Percentiles rank a stretch among this genome's conserved stretches.
phyloP scores from a whole-genome alignment of 2,113 vertebrate genomes.

The Hystrix cristata region DNA sequence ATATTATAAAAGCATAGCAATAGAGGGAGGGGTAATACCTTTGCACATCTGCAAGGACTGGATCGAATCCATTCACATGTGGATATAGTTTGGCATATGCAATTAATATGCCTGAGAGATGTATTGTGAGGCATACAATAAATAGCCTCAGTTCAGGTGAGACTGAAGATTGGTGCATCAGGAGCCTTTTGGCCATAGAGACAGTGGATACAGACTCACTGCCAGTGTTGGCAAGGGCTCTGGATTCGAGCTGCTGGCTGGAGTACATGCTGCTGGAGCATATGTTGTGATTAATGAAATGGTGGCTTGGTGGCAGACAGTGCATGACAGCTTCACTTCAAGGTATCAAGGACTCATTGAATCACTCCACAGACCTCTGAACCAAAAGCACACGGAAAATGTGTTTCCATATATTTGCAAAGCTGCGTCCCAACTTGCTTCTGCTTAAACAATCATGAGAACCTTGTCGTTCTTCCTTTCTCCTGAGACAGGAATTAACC shows the following conservation, averaged over 20 bases:
- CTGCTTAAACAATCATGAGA: conserved; percentile 12
- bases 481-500: conserved; percentile 31
- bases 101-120: background rate
- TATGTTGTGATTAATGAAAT: background rate
- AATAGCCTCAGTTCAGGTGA: background rate
- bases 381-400: conserved; percentile 28
- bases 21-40: background rate
- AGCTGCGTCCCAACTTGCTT: conserved; percentile 26
- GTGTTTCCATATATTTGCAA: conserved; percentile 27
- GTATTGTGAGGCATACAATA: background rate
- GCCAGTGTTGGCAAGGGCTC: background rate
- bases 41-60: background rate
- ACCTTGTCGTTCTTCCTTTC: conserved; percentile 21
- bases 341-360: background rate
- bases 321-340: background rate
- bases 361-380: conserved; percentile 29
- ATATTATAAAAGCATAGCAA: background rate
- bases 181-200: background rate
- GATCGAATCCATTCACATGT: background rate
- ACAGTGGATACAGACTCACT: background rate
- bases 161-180: background rate
- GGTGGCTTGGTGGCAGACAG: background rate
- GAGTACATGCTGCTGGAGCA: background rate
- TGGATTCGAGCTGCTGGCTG: conserved; percentile 1
- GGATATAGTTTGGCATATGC: background rate